These are phyloP conservation scores for Amazona guildingii DNA, from an alignment of 2,113 vertebrate species.

Conservation along the genomic window DNA sequence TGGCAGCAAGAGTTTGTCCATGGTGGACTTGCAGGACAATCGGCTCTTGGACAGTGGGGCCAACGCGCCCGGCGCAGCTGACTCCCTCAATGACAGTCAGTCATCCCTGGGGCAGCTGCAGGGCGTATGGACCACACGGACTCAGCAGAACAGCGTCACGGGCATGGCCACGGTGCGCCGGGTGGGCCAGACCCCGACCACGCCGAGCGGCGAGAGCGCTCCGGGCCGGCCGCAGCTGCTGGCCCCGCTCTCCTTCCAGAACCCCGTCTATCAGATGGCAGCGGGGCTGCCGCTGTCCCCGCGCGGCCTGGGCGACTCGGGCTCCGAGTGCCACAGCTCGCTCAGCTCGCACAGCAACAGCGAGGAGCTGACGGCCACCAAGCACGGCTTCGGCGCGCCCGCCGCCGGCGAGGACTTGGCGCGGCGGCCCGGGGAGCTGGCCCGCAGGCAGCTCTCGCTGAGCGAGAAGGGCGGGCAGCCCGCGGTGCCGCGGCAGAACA, in stretches of 20 bases:
- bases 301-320: slow-evolving; percentile 88
- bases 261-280: slow-evolving; percentile 98
- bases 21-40: slow-evolving; percentile 97
- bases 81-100: slow-evolving; percentile 81
- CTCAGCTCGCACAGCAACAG: slow-evolving; percentile 98
- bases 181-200: slow-evolving; percentile 84
- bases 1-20: slow-evolving; percentile 96
- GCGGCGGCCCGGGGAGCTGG: slow-evolving; percentile 87
- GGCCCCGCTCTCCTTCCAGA: slow-evolving; percentile 96
- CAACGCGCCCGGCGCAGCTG: slow-evolving; percentile 56
- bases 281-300: slow-evolving; percentile 92
- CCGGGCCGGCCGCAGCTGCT: slow-evolving; percentile 90
- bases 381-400: slow-evolving; percentile 81
- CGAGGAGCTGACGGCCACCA: slow-evolving; percentile 81
- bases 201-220: slow-evolving; percentile 78
- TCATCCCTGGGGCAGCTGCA: slow-evolving; percentile 72
- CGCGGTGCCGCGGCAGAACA: slow-evolving; percentile 89
- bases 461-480: slow-evolving; percentile 87
- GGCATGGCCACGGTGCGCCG: slow-evolving; percentile 86
- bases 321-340: slow-evolving; percentile 97
- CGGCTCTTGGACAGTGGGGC: slow-evolving; percentile 84
- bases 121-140: slow-evolving; percentile 83
- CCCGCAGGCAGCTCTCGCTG: slow-evolving; percentile 89
- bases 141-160: slow-evolving; percentile 75
- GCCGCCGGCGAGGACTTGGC: slow-evolving; percentile 81